These are phyloP conservation scores for Oreocharis arfaki DNA, from an alignment of 2,113 vertebrate species.

Conservation along the genomic window DNA sequence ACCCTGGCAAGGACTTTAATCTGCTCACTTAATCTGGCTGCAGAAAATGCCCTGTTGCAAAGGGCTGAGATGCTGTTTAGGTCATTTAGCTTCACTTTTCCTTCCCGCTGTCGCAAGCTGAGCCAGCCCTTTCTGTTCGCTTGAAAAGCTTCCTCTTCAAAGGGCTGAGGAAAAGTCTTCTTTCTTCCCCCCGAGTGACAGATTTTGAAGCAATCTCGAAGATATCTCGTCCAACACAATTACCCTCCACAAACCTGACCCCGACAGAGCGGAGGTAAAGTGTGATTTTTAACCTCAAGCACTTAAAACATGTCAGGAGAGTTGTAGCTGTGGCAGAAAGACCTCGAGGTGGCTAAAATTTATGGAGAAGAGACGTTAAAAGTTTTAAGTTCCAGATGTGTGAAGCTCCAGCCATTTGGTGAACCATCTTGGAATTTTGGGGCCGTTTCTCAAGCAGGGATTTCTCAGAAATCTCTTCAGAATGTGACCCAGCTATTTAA, in stretches of 20 bases:
- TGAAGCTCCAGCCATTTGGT: conserved; percentile 36
- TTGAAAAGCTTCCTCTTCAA: conserved; percentile 39
- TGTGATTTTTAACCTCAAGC: conserved; percentile 41
- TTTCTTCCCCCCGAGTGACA: neutral
- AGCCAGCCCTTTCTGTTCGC: conserved; percentile 33
- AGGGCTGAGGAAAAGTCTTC: neutral
- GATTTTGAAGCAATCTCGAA: neutral
- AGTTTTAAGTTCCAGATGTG: conserved; percentile 56
- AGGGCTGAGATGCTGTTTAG: conserved; percentile 31
- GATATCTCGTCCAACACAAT: conserved; percentile 12
- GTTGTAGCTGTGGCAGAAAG: neutral
- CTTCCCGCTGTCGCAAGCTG: neutral
- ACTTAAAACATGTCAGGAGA: conserved; percentile 11
- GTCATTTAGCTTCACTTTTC: neutral
- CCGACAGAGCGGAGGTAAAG: conserved; percentile 14
- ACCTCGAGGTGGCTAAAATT: conserved; percentile 45
- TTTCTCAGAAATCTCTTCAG: neutral
- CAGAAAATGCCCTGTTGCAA: neutral
- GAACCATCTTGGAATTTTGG: neutral
- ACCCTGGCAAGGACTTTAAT: neutral
- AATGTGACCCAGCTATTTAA: neutral
- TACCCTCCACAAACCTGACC: conserved; percentile 53
- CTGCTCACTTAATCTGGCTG: conserved; percentile 40
- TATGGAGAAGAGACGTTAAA: neutral
- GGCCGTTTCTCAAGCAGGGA: neutral